Evolutionary conservation across 2,113 vertebrate genomes (phyloP), one percentile per base, ranked within the genome.

Genomic region (Centropus unirufus): DNA sequence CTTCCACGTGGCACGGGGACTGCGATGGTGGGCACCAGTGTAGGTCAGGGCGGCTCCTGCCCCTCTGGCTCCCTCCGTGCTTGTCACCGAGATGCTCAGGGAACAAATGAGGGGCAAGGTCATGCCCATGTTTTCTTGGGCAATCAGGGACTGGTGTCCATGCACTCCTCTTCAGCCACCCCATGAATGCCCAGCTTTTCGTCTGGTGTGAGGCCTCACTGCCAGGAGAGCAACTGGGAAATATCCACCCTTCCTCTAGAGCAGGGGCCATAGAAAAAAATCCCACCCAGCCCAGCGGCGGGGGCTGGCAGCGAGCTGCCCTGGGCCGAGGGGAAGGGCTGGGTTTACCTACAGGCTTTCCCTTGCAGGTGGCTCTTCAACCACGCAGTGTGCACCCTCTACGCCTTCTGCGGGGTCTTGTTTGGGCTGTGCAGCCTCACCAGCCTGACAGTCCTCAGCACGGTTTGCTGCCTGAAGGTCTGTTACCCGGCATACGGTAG

Each of bases 381-480:
- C 83, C 84, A 94, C 80, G 63, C 94, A 0, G 62, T 96, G 51
- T 99, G 98, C 87, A 96, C 89, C 6, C 86, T 94, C 59, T 99
- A 98, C 11, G 98, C 98, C 36, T 99, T 99, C 96, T 99, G 98
- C 24, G 98, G 98, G 17, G 97, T 99, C 67, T 89, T 99, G 72
- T 98, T 99, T 7, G 98, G 98, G 59, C 97, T 99, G 62, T 97
- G 98, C 97, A 99, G 98, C 92, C 97, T 99, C 51, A 97, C 89
- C 90, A 99, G 98, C 95, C 98, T 99, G 73, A 98, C 98, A 0
- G 98, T 98, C 75, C 97, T 99, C 51, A 98, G 98, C n/a, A 90
- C 92, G 1, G 98, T 99, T 73, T 98, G 98, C 98, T 99, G 98
- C 97, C 97, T 99, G 44, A 99, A 98, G 95, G 98, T 99, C 95